Base-by-base conservation (phyloP, 2,888 invertebrate species). In the Entomobrya proxima region DNA sequence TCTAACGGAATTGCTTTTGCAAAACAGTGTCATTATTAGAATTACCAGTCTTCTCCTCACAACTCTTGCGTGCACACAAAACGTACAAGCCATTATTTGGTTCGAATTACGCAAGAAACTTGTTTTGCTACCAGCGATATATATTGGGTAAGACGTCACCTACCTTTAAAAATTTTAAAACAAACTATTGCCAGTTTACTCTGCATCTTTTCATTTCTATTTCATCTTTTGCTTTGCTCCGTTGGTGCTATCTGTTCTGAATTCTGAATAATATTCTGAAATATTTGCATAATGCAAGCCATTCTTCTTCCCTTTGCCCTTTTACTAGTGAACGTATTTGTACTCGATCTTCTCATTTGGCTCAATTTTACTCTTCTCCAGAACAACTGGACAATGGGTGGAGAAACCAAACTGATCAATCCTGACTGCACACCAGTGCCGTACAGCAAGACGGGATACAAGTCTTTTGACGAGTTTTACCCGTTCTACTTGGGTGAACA, bases 401-500 rank as follows among this genome's bases (percentile, higher is more conserved):
- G 18, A 13, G 44, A 35, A 24, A 15, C 24, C 5, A 80, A 86
- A 64, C 5, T 90, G 1, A 89, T 86, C 32, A 90, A 90, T 76
- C 90, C 88, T 21, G 88, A 88, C 78, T 89, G 88, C 61, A 85
- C 86, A 1, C 83, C 75, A 50, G 74, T 84, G 40, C 58, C 87
- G 2, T 89, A 90, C 78, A 83, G 87, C 13, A 37, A 44, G 18
- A 32, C 74, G 4, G 90, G 90, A 0, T 90, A 89, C 80, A 69
- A 52, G 1, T 82, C 78, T 15, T 90, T 90, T 67, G 69, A 37
- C 11, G 87, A 89, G 11, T 90, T 90, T 44, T 90, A 90, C 50
- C 89, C 90, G 11, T 90, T 87, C 78, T 90, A 90, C 55, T 55
- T 90, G 75, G 90, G 90, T 11, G 90, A 90, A 69, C 90, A 90